A percentile compares a stretch with the other conserved stretches of the same genome.
These are phyloP conservation scores for Eonycteris spelaea DNA, from an alignment of 2,113 vertebrate genomes.

Conservation along the genomic window DNA sequence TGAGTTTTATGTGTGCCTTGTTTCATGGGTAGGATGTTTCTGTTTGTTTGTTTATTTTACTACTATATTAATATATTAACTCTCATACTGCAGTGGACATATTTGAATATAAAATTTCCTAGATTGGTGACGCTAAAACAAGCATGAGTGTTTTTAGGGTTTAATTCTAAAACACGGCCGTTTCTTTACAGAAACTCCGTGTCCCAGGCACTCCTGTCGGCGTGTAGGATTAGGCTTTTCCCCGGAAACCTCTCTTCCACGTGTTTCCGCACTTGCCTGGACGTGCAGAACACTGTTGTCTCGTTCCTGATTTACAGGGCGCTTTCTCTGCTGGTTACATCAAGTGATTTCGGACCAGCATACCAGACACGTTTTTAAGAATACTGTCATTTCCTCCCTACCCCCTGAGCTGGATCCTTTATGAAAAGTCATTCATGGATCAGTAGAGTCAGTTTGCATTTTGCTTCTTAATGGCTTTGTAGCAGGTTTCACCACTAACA, in stretches of 20 bases:
- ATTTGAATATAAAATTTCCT: not conserved
- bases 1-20: not conserved
- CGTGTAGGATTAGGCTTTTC: not conserved
- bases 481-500: not conserved
- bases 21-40: not conserved
- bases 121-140: not conserved
- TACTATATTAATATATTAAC: not conserved
- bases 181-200: not conserved
- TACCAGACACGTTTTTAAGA: not conserved
- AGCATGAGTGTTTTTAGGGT: not conserved
- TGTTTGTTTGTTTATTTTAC: not conserved
- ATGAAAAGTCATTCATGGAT: not conserved
- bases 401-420: not conserved
- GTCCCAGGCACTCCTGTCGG: accelerated
- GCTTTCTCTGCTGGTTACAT: not conserved
- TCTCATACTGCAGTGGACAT: not conserved
- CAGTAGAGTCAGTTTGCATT: not conserved
- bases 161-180: not conserved
- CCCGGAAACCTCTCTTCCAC: not conserved
- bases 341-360: accelerated
- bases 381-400: too few species aligned
- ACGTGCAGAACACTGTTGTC: not conserved
- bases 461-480: not conserved
- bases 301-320: not conserved
- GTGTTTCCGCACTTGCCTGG: accelerated